Evolutionary conservation across 1,140 invertebrate genomes (phyloP), one percentile per base, ranked within the genome.

Genomic region (Macrotrachela quadricornifera): DNA sequence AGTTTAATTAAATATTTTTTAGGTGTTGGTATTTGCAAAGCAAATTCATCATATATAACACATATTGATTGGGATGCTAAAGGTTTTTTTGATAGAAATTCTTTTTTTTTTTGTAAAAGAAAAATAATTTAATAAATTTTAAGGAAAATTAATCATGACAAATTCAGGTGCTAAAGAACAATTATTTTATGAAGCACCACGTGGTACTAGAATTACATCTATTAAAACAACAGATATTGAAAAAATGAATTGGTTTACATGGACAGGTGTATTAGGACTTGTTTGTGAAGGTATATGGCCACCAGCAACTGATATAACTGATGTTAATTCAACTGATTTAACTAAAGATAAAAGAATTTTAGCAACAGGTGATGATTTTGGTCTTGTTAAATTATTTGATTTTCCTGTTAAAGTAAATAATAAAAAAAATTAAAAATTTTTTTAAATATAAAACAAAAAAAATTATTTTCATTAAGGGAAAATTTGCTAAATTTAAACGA

Each of bases 401-500:
- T 71, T 64, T 58, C 69, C 69, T 45, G 63, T 59, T 0, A 65
- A 62, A 58, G 68, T 30, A 69, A 50, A 30, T 30, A 30, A 30
- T 30, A 8, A 30, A 30, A 8, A 30, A 30, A 30, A 4, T 30
- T 2, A 30, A 30, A 4, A 30, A 57, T 37, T 56, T 30, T 30
- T 30, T 30, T 30, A 2, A 4, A 30, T 30, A 4, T 2, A 30
- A 40, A 36, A 13, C 36, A 10, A 50, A n/a, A 12, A n/a, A 38
- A 44, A 51, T 49, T 46, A 14, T 15, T 4, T 10, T 43, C 1
- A 12, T 62, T 45, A 56, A 71, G 67, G 66, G 65, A 36, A 71
- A 70, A 55, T 65, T 66, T 64, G 63, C 69, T 30, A 71, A 71
- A 58, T 65, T 63, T 59, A 71, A 71, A 60, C 64, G 67, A 51